Percentiles rank a stretch among this genome's conserved stretches.
These are phyloP conservation scores for Hylaeus anthracinus DNA, from an alignment of 1,140 invertebrate species.

Conservation along the genomic window DNA sequence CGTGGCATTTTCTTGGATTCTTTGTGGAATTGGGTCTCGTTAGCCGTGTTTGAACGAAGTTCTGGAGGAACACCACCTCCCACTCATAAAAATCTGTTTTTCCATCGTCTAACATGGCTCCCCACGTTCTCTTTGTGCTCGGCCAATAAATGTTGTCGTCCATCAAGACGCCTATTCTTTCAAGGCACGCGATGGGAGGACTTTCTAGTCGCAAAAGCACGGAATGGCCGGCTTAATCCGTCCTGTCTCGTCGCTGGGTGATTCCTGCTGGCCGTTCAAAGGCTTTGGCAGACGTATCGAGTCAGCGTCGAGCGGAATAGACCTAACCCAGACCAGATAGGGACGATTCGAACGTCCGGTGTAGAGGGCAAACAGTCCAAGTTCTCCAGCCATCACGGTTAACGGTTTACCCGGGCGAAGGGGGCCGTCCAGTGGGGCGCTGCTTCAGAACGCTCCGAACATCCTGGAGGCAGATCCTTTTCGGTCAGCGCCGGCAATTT, in stretches of 20 bases:
- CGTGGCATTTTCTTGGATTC: not conserved
- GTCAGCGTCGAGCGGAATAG: not conserved
- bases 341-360: not conserved
- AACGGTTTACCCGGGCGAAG: conserved; percentile 17
- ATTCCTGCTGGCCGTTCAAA: too few species aligned
- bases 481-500: conserved; percentile 59
- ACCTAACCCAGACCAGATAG: not conserved
- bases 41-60: too few species aligned
- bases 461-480: conserved; percentile 44
- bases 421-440: conserved; percentile 23
- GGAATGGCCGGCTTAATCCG: too few species aligned
- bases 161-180: not conserved
- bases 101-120: not conserved
- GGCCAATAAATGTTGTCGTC: not conserved
- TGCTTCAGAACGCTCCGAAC: conserved; percentile 13
- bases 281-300: not conserved
- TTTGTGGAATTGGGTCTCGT: too few species aligned
- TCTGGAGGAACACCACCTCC: not conserved
- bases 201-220: not conserved
- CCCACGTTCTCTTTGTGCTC: too few species aligned
- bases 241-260: too few species aligned
- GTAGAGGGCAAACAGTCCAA: not conserved
- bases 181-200: not conserved
- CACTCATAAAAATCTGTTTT: not conserved
- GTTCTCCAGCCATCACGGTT: conserved; percentile 8